phyloP scores from a whole-genome alignment of 1,140 invertebrate genomes.

The Drosophila orosa region DNA sequence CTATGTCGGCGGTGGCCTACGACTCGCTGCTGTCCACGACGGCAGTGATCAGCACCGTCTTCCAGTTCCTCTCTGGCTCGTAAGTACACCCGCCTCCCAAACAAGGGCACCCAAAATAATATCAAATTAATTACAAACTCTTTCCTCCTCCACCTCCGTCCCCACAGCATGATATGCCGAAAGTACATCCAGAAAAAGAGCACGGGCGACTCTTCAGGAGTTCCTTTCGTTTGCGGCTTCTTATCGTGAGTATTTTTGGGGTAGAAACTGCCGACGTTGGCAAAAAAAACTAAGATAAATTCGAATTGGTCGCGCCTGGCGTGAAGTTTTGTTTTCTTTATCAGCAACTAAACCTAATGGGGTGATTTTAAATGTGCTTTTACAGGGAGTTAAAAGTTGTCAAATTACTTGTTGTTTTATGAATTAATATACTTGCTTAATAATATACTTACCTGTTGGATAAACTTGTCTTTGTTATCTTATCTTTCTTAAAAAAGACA shows the following conservation, averaged over 20 bases:
- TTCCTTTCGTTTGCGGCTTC: constrained; percentile 91
- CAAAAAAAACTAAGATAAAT: constrained; percentile 35
- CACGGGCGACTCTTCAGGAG: constrained; percentile 86
- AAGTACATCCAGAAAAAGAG: constrained; percentile 84
- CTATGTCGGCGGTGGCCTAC: constrained; percentile 61
- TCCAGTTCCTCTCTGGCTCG: constrained; percentile 88
- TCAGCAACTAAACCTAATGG: background rate
- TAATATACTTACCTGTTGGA: background rate
- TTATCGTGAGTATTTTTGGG: constrained; percentile 91
- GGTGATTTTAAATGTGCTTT: background rate
- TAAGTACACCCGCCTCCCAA: constrained; percentile 44
- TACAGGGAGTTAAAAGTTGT: background rate
- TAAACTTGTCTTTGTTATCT: background rate
- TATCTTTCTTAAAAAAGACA: background rate
- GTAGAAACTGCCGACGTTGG: constrained; percentile 81
- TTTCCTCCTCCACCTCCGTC: constrained; percentile 6
- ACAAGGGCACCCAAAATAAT: background rate
- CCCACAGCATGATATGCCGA: constrained; percentile 70
- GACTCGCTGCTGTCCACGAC: constrained; percentile 85
- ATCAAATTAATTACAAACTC: constrained; percentile 13
- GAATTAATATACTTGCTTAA: too few relatives aligned
- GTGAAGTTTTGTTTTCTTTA: background rate
- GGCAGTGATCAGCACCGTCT: constrained; percentile 88
- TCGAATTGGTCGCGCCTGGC: constrained; percentile 25
- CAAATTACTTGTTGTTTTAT: background rate